Evolutionary conservation across 2,113 vertebrate genomes (phyloP).

Genomic region (Pleuronectes platessa): DNA sequence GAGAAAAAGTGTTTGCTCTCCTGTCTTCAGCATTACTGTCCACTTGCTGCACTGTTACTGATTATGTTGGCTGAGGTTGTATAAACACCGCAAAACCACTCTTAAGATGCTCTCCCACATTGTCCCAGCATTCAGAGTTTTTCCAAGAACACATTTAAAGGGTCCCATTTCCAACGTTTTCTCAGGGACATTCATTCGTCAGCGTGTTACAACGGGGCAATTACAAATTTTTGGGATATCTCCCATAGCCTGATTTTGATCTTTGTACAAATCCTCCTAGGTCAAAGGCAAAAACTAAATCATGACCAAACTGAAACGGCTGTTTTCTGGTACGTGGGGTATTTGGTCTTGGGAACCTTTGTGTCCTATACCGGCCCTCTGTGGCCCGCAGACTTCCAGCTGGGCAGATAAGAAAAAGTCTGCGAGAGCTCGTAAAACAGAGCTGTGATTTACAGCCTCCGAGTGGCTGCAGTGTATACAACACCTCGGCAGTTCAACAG

Average conservation of each 20-base stretch:
- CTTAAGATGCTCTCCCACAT: conserved; percentile 62
- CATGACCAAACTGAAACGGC: background rate
- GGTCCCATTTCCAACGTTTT: conserved; percentile 29
- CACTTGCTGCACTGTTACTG: conserved; percentile 70
- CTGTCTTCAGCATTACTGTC: conserved; percentile 80
- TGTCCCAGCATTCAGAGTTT: conserved; percentile 46
- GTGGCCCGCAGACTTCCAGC: conserved; percentile 5
- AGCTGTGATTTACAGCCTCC: conserved; percentile 65
- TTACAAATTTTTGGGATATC: conserved; percentile 1
- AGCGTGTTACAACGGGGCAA: conserved; percentile 1
- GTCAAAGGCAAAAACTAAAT: background rate
- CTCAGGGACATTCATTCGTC: conserved; percentile 35
- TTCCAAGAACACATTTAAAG: conserved; percentile 53
- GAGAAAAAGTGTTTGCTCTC: conserved; percentile 80
- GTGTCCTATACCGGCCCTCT: conserved; percentile 7
- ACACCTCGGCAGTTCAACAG: conserved; percentile 43
- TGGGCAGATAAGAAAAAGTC: conserved; percentile 16
- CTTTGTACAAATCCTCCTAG: background rate
- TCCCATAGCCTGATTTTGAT: background rate
- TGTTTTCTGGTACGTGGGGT: background rate
- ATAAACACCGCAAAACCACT: conserved; percentile 68
- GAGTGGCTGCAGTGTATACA: conserved; percentile 66
- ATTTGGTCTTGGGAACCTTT: background rate
- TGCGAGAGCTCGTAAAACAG: conserved; percentile 57
- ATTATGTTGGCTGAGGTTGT: conserved; percentile 74